Percentiles rank a stretch among this genome's conserved stretches.
These are phyloP conservation scores for Acrobasis suavella DNA, from an alignment of 2,888 invertebrate genomes.

Conservation along the genomic window DNA sequence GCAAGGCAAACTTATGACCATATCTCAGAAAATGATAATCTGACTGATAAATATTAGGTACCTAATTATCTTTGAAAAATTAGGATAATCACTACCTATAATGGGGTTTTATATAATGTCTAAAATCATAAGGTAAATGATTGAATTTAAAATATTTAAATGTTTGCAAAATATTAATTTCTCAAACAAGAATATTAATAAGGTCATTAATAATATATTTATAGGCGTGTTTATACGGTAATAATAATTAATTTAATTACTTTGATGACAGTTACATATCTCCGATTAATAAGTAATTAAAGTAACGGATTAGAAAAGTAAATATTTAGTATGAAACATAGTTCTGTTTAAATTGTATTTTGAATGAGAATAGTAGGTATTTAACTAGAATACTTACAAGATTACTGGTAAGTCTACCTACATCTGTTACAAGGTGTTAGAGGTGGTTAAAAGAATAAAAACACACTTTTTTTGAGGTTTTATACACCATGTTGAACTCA, in stretches of 20 bases:
- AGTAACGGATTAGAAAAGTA: background rate
- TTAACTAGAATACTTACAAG: no score
- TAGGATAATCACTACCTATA: background rate
- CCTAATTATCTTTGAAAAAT: background rate
- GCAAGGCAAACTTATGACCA: no score
- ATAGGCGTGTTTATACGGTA: conserved; percentile 10
- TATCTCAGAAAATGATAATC: no score
- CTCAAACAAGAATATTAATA: conserved; percentile 15
- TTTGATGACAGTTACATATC: background rate
- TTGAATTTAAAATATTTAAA: conserved; percentile 3
- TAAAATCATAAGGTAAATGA: background rate
- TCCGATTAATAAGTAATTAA: background rate
- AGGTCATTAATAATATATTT: conserved; percentile 13
- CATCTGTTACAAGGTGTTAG: no score
- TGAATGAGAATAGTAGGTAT: no score
- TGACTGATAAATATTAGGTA: no score
- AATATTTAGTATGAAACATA: background rate
- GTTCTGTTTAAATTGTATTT: no score
- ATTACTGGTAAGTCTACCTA: no score
- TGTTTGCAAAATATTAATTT: conserved; percentile 18
- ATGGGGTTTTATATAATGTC: background rate
- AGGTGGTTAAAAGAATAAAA: no score
- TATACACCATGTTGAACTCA: no score
- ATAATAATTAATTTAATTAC: conserved; percentile 22
- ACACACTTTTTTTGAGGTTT: no score